Percentiles rank a stretch among this genome's conserved stretches.
Conservation (phyloP, 1,140 invertebrate genomes). For the Zophobas atratus region DNA sequence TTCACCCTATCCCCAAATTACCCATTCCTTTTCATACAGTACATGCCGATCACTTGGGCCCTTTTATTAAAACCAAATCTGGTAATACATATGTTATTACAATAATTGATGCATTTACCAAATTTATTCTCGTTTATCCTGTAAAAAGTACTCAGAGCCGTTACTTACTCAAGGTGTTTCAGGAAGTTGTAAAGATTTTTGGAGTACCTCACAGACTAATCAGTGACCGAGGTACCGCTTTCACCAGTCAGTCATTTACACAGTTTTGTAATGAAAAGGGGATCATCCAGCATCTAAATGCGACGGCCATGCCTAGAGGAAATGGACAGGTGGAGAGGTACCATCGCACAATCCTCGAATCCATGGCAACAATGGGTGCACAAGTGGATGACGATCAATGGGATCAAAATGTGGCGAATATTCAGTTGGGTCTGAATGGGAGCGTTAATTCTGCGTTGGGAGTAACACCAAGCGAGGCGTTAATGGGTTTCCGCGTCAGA, state of each 20-base stretch:
- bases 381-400: too few relatives aligned
- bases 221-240: conserved; percentile 57
- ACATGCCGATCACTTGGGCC: conserved; percentile 43
- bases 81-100: conserved; percentile 39
- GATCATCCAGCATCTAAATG: conserved; percentile 56
- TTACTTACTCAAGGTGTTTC: conserved; percentile 47
- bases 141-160: conserved; percentile 56
- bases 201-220: conserved; percentile 58
- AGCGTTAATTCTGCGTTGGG: conserved; percentile 43
- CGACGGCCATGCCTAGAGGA: conserved; percentile 58
- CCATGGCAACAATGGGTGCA: conserved; percentile 52
- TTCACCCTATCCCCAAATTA: conserved; percentile 47
- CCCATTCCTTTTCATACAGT: conserved; percentile 11
- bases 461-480: conserved; percentile 38
- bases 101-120: conserved; percentile 47
- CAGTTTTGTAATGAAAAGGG: conserved; percentile 53
- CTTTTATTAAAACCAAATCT: conserved; percentile 15
- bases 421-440: conserved; percentile 52
- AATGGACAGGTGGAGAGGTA: conserved; percentile 61
- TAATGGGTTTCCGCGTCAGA: conserved; percentile 44
- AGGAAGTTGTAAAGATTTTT: conserved; percentile 51
- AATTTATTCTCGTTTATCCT: conserved; percentile 52
- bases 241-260: conserved; percentile 54
- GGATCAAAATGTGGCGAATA: conserved; percentile 47
- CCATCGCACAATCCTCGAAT: conserved; percentile 54